phyloP scores from a whole-genome alignment of 2,888 invertebrate genomes.

The Sesamia inferens region DNA sequence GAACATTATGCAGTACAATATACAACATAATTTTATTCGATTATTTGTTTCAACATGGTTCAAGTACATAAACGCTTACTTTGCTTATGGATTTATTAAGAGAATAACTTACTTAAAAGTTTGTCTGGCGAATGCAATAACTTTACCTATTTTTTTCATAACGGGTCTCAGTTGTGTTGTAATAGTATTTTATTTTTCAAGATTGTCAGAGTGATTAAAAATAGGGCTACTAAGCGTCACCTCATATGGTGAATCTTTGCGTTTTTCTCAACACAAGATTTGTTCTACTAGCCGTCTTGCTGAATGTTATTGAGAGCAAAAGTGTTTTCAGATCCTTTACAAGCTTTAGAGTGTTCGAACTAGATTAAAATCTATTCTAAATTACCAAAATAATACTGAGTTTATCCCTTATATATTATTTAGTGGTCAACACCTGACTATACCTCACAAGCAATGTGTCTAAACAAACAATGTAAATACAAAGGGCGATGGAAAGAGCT shows the following conservation, averaged over 20 bases:
- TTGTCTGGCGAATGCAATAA: background rate
- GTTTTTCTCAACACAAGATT: background rate
- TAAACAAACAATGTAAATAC: constrained; percentile 1
- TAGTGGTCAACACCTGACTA: constrained; percentile 16
- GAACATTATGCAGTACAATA: background rate
- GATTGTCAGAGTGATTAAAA: background rate
- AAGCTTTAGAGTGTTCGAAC: constrained; percentile 44
- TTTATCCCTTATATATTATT: constrained; percentile 31
- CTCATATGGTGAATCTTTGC: no score
- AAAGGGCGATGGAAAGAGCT: no score
- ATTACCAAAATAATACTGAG: constrained; percentile 31
- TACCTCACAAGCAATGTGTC: constrained; percentile 3
- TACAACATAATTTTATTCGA: background rate
- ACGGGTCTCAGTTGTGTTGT: background rate
- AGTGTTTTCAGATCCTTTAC: background rate
- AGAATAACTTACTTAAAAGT: background rate
- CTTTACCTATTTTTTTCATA: background rate
- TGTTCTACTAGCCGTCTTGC: background rate
- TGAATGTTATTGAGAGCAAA: background rate
- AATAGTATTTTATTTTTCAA: background rate
- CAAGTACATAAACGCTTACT: background rate
- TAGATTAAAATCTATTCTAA: constrained; percentile 45
- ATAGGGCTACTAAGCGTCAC: background rate
- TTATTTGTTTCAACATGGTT: background rate
- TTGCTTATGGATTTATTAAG: background rate